Evolutionary conservation across 2,113 vertebrate genomes (phyloP).

Genomic region (Motacilla alba): DNA sequence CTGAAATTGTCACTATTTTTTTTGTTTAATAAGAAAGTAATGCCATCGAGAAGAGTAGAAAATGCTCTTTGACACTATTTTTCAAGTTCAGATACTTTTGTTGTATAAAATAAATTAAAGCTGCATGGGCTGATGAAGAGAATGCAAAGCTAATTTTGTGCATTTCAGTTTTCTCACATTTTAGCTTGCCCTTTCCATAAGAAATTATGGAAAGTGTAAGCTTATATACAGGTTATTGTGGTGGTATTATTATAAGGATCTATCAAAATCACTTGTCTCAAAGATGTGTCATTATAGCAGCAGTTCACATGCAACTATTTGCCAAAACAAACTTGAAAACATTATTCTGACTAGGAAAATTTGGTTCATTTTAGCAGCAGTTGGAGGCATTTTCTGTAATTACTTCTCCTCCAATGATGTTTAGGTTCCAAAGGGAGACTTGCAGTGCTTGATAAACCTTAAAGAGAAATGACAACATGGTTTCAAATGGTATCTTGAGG

Average conservation of each 20-base stretch:
- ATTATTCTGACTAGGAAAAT: neutral
- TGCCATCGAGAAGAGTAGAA: neutral
- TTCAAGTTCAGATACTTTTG: neutral
- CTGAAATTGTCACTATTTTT: neutral
- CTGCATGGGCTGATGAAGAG: neutral
- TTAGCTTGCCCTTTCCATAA: neutral
- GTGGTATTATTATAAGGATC: neutral
- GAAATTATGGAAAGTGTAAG: neutral
- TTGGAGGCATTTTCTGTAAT: slow-evolving; percentile 16
- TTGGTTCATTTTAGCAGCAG: neutral
- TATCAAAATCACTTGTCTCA: neutral
- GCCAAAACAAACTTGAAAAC: neutral
- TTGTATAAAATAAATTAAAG: neutral
- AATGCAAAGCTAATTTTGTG: neutral
- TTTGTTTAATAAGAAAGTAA: neutral
- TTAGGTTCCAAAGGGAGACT: neutral
- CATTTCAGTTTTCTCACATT: neutral
- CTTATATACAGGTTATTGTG: neutral
- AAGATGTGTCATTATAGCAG: neutral
- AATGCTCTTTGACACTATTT: neutral
- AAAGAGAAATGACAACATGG: neutral
- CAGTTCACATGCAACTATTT: neutral
- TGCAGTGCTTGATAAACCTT: neutral
- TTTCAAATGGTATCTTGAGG: neutral
- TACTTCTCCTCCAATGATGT: neutral